Conservation (phyloP, 30 jellyfish, hydroid and myxozoan genomes). For the Aurelia aurita complex sp. Pacific region DNA sequence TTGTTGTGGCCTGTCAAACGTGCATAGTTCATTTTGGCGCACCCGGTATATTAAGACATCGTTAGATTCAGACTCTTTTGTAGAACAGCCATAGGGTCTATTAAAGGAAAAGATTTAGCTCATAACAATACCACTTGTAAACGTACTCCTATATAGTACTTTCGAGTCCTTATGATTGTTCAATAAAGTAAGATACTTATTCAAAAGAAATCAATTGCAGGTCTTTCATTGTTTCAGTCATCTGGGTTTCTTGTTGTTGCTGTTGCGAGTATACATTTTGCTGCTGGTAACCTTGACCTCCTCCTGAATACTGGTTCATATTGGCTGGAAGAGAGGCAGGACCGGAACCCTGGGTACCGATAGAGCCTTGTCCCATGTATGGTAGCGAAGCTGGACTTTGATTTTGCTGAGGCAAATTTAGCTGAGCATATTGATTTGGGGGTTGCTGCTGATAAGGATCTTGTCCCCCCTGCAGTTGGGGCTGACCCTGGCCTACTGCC, state of each 20-base stretch:
- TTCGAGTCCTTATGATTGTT: not conserved
- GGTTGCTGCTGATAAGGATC: constrained; percentile 22
- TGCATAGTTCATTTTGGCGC: no score
- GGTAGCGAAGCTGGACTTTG: constrained; percentile 72
- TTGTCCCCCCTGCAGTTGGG: constrained; percentile 25
- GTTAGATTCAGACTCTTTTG: no score
- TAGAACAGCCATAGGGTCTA: no score
- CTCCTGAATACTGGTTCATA: constrained; percentile 42
- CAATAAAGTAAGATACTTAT: not conserved
- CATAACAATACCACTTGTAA: no score
- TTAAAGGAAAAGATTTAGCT: no score
- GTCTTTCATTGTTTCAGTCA: constrained; percentile 64
- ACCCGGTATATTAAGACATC: no score
- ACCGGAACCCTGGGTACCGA: constrained; percentile 13
- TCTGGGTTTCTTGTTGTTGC: constrained; percentile 48
- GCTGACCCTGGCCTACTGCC: constrained; percentile 16
- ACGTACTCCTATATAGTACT: no score
- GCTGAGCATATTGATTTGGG: constrained; percentile 48
- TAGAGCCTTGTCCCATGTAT: constrained; percentile 20
- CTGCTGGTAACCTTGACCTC: constrained; percentile 17
- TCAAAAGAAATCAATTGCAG: constrained; percentile 78
- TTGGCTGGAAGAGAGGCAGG: constrained; percentile 73
- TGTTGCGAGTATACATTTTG: constrained; percentile 17
- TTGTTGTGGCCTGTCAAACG: no score
- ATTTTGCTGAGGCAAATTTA: constrained; percentile 8